phyloP scores from a whole-genome alignment of 1,140 invertebrate species.

The Diprion similis region DNA sequence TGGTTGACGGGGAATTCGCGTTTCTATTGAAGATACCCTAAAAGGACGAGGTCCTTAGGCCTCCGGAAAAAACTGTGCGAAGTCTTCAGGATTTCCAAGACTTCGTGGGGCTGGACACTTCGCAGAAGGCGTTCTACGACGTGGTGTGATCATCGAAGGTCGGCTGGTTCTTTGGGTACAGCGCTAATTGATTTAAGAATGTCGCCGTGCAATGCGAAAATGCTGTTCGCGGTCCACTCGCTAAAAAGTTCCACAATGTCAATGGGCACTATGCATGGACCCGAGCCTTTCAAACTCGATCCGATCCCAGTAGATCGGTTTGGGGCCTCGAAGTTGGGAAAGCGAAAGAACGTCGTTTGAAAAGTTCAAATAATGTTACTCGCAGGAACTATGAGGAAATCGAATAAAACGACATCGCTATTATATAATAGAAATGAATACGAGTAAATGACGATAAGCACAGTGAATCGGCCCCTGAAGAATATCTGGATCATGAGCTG shows the following conservation, averaged over 20 bases:
- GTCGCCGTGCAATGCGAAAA: neutral
- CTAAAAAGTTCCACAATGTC: neutral
- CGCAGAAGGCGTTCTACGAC: neutral
- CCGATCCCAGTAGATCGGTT: neutral
- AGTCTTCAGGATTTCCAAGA: neutral
- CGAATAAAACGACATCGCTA: too few species aligned
- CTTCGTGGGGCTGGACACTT: neutral
- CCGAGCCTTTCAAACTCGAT: neutral
- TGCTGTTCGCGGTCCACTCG: neutral
- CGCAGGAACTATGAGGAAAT: too few species aligned
- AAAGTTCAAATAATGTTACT: too few species aligned
- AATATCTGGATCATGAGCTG: too few species aligned
- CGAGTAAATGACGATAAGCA: too few species aligned
- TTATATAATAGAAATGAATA: too few species aligned
- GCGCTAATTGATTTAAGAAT: conserved; percentile 7
- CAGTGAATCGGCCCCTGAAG: too few species aligned
- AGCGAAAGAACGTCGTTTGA: too few species aligned
- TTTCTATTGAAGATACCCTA: neutral
- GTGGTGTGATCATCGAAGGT: conserved; percentile 7
- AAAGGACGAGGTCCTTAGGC: neutral
- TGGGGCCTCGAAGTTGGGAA: too few species aligned
- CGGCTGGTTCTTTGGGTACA: neutral
- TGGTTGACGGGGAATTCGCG: too few species aligned
- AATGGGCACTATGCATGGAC: neutral
- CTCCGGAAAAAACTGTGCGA: neutral